A percentile compares a stretch with the other conserved stretches of the same genome.
These are phyloP conservation scores for Sula dactylatra DNA, from an alignment of 2,113 vertebrate genomes.

Conservation along the genomic window DNA sequence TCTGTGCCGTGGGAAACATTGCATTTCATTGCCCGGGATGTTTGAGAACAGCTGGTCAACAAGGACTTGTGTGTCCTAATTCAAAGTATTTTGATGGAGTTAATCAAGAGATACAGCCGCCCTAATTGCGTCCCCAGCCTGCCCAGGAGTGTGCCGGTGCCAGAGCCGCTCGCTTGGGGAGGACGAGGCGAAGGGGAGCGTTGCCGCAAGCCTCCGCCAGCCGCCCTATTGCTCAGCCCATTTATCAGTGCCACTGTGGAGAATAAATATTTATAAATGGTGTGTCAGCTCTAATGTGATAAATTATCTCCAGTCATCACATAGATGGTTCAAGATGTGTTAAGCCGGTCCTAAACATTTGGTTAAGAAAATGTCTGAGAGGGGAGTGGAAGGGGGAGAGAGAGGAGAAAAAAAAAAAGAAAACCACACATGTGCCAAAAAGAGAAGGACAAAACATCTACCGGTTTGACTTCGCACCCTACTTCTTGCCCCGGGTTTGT, in stretches of 20 bases:
- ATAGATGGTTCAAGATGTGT: slow-evolving; percentile 14
- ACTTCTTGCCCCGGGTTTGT: background rate
- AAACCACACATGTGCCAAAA: background rate
- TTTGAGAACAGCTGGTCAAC: background rate
- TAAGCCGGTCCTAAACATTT: slow-evolving; percentile 24
- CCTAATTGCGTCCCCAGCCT: background rate
- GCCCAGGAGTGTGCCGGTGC: slow-evolving; percentile 32
- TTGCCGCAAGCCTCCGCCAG: background rate
- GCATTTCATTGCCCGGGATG: background rate
- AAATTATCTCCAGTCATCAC: slow-evolving; percentile 48
- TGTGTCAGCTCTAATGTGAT: slow-evolving; percentile 58
- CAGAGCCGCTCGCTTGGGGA: background rate
- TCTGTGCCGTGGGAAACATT: rapidly evolving
- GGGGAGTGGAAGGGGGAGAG: background rate
- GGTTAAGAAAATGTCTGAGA: background rate
- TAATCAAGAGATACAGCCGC: background rate
- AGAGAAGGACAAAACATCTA: background rate
- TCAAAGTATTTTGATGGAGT: background rate
- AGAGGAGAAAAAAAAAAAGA: background rate
- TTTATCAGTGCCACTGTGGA: slow-evolving; percentile 12
- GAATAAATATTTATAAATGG: slow-evolving; percentile 70
- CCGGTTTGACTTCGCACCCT: background rate
- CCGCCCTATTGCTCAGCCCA: background rate
- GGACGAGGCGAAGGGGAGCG: background rate
- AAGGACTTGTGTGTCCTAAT: background rate